Evolutionary conservation across 2,113 vertebrate species (phyloP), one percentile per base, ranked within the genome.

Genomic region (Promerops cafer): DNA sequence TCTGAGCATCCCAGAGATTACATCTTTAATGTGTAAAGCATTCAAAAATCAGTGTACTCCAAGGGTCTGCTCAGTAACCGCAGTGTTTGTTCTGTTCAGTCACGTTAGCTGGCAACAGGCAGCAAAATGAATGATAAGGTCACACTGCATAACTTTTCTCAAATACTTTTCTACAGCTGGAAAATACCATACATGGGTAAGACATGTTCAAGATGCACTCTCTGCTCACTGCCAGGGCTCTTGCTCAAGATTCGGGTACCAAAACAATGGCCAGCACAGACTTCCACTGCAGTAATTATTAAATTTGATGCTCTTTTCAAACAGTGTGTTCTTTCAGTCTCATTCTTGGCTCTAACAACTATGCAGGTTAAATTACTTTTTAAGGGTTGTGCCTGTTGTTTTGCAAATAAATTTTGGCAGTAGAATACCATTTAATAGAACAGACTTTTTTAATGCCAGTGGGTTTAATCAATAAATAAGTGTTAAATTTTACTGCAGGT

Each of bases 161-260:
- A 74, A 88, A 85, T 66, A 44, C 42, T 83, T 91, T n/a, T 70
- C 75, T 74, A 64, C 82, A 95, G 64, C 85, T 94, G 87, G 87
- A 74, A 96, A 81, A 74, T 93, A 91, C 91, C 91, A 65, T 93
- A 96, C 74, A 88, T 68, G 88, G 90, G 12, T 77, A 91, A 83
- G 77, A 80, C 1, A 1, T 35, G 42, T 61, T 85, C 69, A 89
- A 40, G 82, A 83, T 0, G 5, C 31, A 23, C 59, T 91, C 75
- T 75, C 56, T 86, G 30, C 66, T 90, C 47, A 22, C 44, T 1
- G 20, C 61, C 1, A 3, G 54, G 63, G 40, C 85, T 85, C 78
- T 76, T 74, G 84, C 79, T 83, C 8, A 12, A 70, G 64, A 16
- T 56, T 76, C 0, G 1, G 44, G 75, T 57, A 72, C 64, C 56